phyloP scores from a whole-genome alignment of 2,113 vertebrate species.

The Australoheros scitulus region DNA sequence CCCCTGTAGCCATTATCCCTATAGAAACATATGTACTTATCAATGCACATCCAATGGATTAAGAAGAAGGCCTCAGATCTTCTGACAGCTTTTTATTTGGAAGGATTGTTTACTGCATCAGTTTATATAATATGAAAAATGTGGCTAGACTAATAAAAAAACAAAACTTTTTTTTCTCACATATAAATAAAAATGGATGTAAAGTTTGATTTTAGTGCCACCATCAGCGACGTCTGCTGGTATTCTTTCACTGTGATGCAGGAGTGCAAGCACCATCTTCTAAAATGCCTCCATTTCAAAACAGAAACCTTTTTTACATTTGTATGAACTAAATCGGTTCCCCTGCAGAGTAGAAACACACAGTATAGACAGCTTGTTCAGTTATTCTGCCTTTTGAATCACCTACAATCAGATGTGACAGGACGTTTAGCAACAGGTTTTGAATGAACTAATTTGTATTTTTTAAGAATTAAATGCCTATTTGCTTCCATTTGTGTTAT shows the following conservation, averaged over 20 bases:
- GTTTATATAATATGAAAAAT: background rate
- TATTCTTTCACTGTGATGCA: background rate
- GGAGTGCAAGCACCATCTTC: background rate
- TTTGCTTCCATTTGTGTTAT: background rate
- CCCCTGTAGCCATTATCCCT: background rate
- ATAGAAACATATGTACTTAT: constrained; percentile 5
- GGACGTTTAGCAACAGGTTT: background rate
- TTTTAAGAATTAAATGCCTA: background rate
- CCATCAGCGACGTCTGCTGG: background rate
- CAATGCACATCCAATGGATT: constrained; percentile 2
- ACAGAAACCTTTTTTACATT: background rate
- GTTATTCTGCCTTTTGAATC: background rate
- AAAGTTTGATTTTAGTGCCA: background rate
- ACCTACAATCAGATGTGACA: background rate
- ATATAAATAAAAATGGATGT: background rate
- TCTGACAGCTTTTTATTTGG: background rate
- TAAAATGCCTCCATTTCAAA: background rate
- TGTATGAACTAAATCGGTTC: background rate
- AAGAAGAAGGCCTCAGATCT: constrained; percentile 4
- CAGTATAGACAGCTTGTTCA: background rate
- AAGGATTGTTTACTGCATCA: background rate
- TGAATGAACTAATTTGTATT: background rate
- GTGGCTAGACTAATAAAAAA: background rate
- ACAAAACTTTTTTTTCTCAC: background rate
- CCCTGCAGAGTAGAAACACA: background rate